phyloP scores from a whole-genome alignment of 2,797 vertebrate species.

The Lerista edwardsae region DNA sequence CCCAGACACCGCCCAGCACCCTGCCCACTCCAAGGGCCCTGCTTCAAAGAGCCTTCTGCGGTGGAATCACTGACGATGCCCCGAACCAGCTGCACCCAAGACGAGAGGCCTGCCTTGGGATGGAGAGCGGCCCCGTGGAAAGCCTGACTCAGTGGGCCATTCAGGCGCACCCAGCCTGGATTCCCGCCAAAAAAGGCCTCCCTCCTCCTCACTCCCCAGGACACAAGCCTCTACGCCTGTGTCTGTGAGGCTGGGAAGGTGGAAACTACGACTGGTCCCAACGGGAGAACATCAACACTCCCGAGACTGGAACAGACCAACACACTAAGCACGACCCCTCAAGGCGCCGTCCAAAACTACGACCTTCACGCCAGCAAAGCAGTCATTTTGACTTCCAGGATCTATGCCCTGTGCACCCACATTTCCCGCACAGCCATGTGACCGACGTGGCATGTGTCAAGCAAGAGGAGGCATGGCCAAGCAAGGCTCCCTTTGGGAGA shows the following conservation, averaged over 20 bases:
- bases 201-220: conserved; percentile 75
- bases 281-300: conserved; percentile 51
- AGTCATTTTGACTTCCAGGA: conserved; percentile 1
- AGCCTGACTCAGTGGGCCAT: conserved; percentile 71
- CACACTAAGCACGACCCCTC: conserved; percentile 58
- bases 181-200: conserved; percentile 66
- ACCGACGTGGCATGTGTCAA: no score
- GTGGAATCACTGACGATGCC: conserved; percentile 56
- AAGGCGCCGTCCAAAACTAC: conserved; percentile 66
- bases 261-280: conserved; percentile 69
- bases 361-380: conserved; percentile 70
- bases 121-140: conserved; percentile 70
- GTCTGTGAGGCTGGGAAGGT: conserved; percentile 66
- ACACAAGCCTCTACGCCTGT: conserved; percentile 68
- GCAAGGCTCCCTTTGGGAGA: no score
- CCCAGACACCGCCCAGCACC: not conserved
- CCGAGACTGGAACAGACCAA: conserved; percentile 49
- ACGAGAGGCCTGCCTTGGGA: conserved; percentile 53
- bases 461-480: no score
- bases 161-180: conserved; percentile 68
- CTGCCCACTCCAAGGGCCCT: not conserved
- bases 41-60: not conserved
- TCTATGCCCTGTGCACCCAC: no score
- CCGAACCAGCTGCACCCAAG: conserved; percentile 54
- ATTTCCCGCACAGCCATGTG: no score